A percentile compares a stretch with the other conserved stretches of the same genome.
These are phyloP conservation scores for Petrocephalus sullivani DNA, from an alignment of 2,797 vertebrate genomes.

Conservation along the genomic window DNA sequence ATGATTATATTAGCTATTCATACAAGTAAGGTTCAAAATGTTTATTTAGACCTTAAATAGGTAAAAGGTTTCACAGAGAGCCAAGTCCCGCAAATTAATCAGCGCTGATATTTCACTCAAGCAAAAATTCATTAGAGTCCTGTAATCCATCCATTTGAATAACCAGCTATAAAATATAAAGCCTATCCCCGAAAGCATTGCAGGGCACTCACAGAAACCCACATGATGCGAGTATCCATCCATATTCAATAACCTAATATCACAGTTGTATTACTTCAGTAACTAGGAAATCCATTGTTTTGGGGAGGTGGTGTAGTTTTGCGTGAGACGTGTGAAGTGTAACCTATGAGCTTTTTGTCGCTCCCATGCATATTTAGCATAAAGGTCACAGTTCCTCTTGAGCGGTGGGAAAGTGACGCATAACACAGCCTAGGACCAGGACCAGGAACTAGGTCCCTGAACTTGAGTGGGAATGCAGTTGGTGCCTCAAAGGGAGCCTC, in stretches of 20 bases:
- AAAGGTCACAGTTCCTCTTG: background rate
- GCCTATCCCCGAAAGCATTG: background rate
- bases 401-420: background rate
- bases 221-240: background rate
- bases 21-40: slow-evolving; percentile 32
- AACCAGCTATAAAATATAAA: background rate
- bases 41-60: slow-evolving; percentile 41
- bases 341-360: background rate
- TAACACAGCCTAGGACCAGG: background rate
- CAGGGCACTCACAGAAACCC: background rate
- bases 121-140: background rate
- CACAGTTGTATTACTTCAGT: background rate
- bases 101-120: background rate
- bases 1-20: slow-evolving; percentile 43
- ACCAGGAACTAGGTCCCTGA: background rate
- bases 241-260: too few species aligned
- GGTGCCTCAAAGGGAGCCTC: background rate
- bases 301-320: background rate
- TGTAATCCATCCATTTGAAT: background rate
- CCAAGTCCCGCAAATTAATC: background rate
- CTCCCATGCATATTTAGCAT: background rate
- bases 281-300: background rate
- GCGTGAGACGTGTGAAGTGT: background rate
- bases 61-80: slow-evolving; percentile 28
- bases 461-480: background rate